Conservation (phyloP, 2,888 invertebrate species). For the Plebejus melissa region DNA sequence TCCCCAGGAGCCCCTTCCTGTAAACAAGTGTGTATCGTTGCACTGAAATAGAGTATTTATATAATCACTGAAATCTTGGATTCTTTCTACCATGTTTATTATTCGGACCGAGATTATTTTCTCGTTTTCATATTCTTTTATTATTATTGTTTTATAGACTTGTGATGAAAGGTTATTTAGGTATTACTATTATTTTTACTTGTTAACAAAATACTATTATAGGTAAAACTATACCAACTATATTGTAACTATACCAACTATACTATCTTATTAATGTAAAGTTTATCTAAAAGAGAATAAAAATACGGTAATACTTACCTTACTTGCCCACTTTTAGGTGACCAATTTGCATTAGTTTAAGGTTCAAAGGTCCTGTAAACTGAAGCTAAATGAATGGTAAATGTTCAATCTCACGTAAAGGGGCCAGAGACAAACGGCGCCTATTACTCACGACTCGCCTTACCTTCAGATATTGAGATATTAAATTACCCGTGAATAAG, state of each 20-base stretch:
- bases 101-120: background rate
- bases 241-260: too few relatives aligned
- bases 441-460: constrained; percentile 64
- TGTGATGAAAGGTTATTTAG: background rate
- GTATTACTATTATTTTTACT: too few relatives aligned
- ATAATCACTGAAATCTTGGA: constrained; percentile 29
- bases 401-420: constrained; percentile 56
- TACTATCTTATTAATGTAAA: too few relatives aligned
- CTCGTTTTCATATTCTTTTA: background rate
- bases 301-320: background rate
- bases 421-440: constrained; percentile 54
- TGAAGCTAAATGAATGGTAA: constrained; percentile 46
- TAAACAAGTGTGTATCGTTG: constrained; percentile 76
- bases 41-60: constrained; percentile 57
- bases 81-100: constrained; percentile 11
- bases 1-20: constrained; percentile 54
- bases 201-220: too few relatives aligned
- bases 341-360: constrained; percentile 19
- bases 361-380: constrained; percentile 35
- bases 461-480: constrained; percentile 39
- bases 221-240: too few relatives aligned
- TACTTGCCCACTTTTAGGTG: background rate
- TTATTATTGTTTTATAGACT: background rate
- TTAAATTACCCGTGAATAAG: constrained; percentile 26
- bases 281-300: too few relatives aligned